Evolutionary conservation across 2,888 invertebrate species (phyloP), one percentile per base, ranked within the genome.

Genomic region (Drosophila colorata): DNA sequence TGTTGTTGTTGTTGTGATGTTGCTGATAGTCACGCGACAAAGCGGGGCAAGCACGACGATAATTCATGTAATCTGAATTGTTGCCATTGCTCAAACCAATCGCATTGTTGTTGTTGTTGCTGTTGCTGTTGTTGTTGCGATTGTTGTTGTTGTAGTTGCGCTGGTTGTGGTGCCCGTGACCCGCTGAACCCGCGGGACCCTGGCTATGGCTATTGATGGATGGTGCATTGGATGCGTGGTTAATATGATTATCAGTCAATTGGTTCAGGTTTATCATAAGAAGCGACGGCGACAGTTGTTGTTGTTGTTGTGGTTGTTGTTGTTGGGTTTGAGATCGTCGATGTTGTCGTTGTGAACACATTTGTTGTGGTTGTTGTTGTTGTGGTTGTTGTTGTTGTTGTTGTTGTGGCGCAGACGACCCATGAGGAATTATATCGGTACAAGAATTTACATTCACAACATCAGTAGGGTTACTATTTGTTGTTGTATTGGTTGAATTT

Each of bases 361-460:
- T 53, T 64, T 70, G 77, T 75, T 69, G 80, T 69, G 56, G 74
- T 66, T 46, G 74, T 51, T 65, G 69, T 64, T 48, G 78, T 58
- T 68, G 76, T 61, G 65, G 75, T 53, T 69, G 80, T 69, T 53
- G 74, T 66, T 46, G 74, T 51, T 65, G 69, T 64, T 48, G 78
- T 58, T 68, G 76, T 61, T 67, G 75, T 53, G 69, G 69, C 60
- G 83, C 57, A 72, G 80, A 69, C 47, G 86, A 86, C 76, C 83
- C 85, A 83, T 89, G 87, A 87, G 91, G 88, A 91, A 91, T 91
- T 90, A 91, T 89, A 88, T 91, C 92, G 88, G 90, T 91, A 91
- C 90, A 91, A 91, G 91, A 91, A 91, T 90, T 91, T 89, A 91
- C 88, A 91, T 91, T 91, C 91, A 91, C 91, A 91, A 90, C 92